Evolutionary conservation across 2,888 invertebrate genomes (phyloP), one percentile per base, ranked within the genome.

Genomic region (Archaeoteleia sp.): DNA sequence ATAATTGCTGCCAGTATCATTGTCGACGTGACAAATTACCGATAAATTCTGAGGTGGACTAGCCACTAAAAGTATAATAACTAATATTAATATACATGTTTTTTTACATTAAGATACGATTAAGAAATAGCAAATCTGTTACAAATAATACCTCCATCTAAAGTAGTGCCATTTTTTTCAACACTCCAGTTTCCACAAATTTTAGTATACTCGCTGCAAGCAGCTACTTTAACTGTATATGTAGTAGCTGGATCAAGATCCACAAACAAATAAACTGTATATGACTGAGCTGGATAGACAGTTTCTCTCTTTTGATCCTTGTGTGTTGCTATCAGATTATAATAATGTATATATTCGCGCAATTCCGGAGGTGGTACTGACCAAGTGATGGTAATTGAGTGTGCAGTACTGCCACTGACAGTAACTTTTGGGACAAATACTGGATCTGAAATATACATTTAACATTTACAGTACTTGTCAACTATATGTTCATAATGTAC

Each of bases 331-430:
- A 91, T 88, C 30, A 95, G 82, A 67, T 91, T 88, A 78, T 94
- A 94, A 77, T 91, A 93, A 77, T 94, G 93, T 42, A 94, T 91
- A 74, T 91, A 90, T 66, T 91, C 90, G 7, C 89, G 88, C 7
- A 93, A 87, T 12, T 91, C 87, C 0, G 87, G 82, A 0, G 91
- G 89, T 0, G 94, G 93, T 0, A 90, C 87, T 17, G 88, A 88
- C 94, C 95, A 95, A 0, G 92, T 92, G 45, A 95, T 91, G 0
- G 94, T 94, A 61, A 95, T 93, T 0, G 95, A 93, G 14, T 91
- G 91, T 8, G 87, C 86, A 3, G 89, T 89, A 9, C 87, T 89
- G 1, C 88, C 95, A 27, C 93, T 94, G 0, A 94, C 91, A 34
- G 91, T 90, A 32, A 94, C 91, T 78, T 91, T 91, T 0, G 95